phyloP scores from a whole-genome alignment of 2,113 vertebrate species.

The Calyptomena viridis region DNA sequence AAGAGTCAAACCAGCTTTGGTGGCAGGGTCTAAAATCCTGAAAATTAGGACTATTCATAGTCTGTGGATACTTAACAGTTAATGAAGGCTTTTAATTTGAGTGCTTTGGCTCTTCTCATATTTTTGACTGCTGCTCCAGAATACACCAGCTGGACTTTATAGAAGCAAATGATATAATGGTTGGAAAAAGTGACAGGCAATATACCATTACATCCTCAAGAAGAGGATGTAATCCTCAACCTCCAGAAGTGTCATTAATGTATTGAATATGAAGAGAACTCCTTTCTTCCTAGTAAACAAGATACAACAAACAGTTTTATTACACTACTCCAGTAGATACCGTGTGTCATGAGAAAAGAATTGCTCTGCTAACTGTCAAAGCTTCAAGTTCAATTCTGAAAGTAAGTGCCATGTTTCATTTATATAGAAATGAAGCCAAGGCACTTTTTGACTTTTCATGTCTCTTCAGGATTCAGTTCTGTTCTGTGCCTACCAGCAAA shows the following conservation, averaged over 20 bases:
- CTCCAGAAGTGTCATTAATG: not conserved
- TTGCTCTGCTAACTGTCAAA: not conserved
- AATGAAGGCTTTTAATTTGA: not conserved
- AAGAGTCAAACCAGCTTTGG: not conserved
- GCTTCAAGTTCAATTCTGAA: not conserved
- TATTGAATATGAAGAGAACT: not conserved
- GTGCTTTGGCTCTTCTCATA: not conserved
- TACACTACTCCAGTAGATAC: not conserved
- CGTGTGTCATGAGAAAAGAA: not conserved
- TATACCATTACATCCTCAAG: not conserved
- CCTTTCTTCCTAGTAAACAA: not conserved
- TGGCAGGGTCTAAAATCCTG: not conserved
- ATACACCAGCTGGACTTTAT: not conserved
- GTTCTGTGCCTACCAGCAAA: not conserved
- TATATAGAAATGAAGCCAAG: not conserved
- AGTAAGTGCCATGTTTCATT: not conserved
- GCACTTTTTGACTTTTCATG: not conserved
- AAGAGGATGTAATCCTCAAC: too few relatives aligned
- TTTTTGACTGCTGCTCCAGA: not conserved
- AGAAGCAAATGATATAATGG: not conserved
- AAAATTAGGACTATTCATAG: not conserved
- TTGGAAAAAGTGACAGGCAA: not conserved
- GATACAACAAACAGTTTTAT: not conserved
- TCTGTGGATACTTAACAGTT: not conserved
- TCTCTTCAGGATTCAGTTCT: not conserved